A percentile compares a stretch with the other conserved stretches of the same genome.
Evolutionary conservation across 1,140 invertebrate genomes (phyloP).

Genomic region (Ceratina calcarata): DNA sequence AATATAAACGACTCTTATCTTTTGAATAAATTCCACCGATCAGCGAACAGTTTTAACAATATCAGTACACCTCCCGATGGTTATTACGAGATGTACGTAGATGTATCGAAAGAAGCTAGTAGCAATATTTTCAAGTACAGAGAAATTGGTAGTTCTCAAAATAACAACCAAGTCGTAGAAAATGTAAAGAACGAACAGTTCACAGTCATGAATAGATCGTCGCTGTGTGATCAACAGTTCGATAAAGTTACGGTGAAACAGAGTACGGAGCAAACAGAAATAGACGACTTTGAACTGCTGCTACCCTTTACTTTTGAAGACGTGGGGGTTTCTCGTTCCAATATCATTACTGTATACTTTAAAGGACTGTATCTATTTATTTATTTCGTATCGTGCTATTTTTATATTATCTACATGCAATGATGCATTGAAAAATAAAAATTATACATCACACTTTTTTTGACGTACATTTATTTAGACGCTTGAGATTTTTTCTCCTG

Average conservation of each 20-base stretch:
- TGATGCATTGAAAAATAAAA: not conserved
- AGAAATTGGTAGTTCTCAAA: slow-evolving; percentile 24
- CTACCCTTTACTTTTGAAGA: slow-evolving; percentile 33
- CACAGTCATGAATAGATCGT: not conserved
- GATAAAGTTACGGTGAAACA: not conserved
- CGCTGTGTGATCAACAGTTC: not conserved
- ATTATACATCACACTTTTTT: slow-evolving; percentile 5
- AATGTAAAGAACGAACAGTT: not conserved
- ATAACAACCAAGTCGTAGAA: not conserved
- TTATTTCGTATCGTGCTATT: not conserved
- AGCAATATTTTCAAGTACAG: slow-evolving; percentile 9
- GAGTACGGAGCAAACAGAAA: not conserved
- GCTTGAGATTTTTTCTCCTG: too few relatives aligned
- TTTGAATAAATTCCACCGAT: slow-evolving; percentile 1
- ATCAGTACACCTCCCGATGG: slow-evolving; percentile 4
- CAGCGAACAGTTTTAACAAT: not conserved
- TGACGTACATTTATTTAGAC: slow-evolving; percentile 8
- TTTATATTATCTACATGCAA: slow-evolving; percentile 14
- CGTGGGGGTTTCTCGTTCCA: slow-evolving; percentile 3
- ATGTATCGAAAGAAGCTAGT: slow-evolving; percentile 6
- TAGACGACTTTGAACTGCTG: slow-evolving; percentile 24
- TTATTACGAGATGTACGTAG: not conserved
- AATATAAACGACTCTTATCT: not conserved
- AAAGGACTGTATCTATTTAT: not conserved
- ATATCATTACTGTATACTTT: not conserved